Base-by-base conservation (phyloP, 1,140 invertebrate genomes). In the Panagrolaimus sp. region DNA sequence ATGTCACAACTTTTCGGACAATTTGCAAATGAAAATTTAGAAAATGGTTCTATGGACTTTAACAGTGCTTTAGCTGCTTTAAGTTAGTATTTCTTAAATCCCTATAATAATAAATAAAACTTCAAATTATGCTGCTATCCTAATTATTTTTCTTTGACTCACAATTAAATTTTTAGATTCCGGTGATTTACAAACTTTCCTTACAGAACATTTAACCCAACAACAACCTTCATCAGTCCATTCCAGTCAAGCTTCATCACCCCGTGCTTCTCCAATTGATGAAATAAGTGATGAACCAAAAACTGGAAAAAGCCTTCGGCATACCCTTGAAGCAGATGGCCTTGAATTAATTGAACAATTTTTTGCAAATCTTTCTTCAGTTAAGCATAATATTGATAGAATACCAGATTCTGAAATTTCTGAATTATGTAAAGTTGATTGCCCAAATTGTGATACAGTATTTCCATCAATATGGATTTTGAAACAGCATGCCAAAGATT, bases 261-360 rank as follows among this genome's bases (percentile, higher is more conserved):
- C 27, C 9, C 51, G n/a, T 68, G 16, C n/a, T 14, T 23, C 9
- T 67, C 63, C 45, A 9, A 14, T 43, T 7, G 38, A 64, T 65
- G 38, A 46, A 25, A 42, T 47, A 23, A 2, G 9, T 20, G 47
- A 71, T 79, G 88, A 91, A 82, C 86, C 90, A 27, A 90, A 89
- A 82, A 72, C 57, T n/a, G 65, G 71, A 14, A 46, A 53, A n/a
- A 62, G 44, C 7, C 45, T 76, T 84, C 91, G 92, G 83, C 91
- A 91, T 85, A 85, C 95, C 20, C 84, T 95, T 31, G 92, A 94
- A 84, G 92, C 91, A 74, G 93, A 92, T 84, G 93, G 93, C 3
- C 93, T 94, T 84, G 92, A 95, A 82, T 88, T 95, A 71, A 92
- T 95, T 5, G 93, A 94, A 91, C 92, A 95, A 84, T 94, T 93